Percentiles rank a stretch among this genome's conserved stretches.
Conservation (phyloP, 2,113 vertebrate species). For the Cacatua alba region DNA sequence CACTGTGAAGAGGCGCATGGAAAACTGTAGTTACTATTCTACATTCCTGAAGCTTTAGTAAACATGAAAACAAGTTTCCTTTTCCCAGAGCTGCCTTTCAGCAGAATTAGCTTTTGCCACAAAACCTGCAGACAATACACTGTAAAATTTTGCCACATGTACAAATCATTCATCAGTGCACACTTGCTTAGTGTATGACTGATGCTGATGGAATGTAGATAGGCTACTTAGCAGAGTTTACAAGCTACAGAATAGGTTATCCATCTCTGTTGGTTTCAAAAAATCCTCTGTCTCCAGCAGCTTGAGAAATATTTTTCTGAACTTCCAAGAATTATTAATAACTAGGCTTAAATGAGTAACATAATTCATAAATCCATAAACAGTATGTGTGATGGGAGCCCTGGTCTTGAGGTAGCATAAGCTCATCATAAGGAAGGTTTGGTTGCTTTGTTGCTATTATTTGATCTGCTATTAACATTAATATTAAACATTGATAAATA, state of each 20-base stretch:
- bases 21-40: background rate
- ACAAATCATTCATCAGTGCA: conserved; percentile 44
- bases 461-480: conserved; percentile 37
- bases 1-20: background rate
- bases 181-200: background rate
- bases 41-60: background rate
- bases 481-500: conserved; percentile 48
- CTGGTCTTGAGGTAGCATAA: background rate
- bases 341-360: background rate
- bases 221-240: conserved; percentile 48
- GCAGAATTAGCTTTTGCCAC: conserved; percentile 17
- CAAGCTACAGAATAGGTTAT: background rate
- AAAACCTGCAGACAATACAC: conserved; percentile 31
- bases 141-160: conserved; percentile 59
- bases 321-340: background rate
- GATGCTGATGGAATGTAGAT: conserved; percentile 25
- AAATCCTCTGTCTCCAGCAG: background rate
- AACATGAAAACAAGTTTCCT: conserved; percentile 34
- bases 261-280: background rate
- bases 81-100: conserved; percentile 22
- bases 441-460: background rate
- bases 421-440: background rate
- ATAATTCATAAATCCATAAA: background rate
- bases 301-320: conserved; percentile 27
- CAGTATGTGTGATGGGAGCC: background rate